Evolutionary conservation across 2,888 invertebrate genomes (phyloP).

Genomic region (Epicampocera succincta): DNA sequence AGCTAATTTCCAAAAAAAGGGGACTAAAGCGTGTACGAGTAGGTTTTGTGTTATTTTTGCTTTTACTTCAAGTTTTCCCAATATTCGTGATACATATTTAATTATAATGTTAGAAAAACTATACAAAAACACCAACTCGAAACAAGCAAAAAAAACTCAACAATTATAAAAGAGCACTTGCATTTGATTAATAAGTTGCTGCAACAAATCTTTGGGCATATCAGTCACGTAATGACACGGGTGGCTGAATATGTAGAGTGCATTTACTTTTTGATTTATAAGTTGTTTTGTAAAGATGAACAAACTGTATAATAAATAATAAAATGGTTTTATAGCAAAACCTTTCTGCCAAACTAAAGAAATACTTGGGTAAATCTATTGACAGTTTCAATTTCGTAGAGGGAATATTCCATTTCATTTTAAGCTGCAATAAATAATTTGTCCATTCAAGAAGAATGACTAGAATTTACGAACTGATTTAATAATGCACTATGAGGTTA

Average conservation of each 20-base stretch:
- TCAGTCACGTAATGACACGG: conserved; percentile 63
- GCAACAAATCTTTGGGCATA: conserved; percentile 46
- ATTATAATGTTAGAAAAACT: conserved; percentile 24
- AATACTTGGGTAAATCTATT: no score
- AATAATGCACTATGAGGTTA: no score
- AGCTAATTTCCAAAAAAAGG: conserved; percentile 44
- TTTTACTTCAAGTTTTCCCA: conserved; percentile 43
- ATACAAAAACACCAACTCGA: background rate
- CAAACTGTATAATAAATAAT: conserved; percentile 29
- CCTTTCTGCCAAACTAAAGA: no score
- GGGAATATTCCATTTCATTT: no score
- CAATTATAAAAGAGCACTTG: conserved; percentile 44
- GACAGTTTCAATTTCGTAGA: no score
- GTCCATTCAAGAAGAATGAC: no score
- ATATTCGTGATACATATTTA: conserved; percentile 60
- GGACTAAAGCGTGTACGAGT: conserved; percentile 41
- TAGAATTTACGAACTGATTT: no score
- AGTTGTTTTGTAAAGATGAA: conserved; percentile 48
- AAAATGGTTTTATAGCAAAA: conserved; percentile 4
- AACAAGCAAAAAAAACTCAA: conserved; percentile 5
- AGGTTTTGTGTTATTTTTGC: conserved; percentile 42
- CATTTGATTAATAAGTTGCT: conserved; percentile 37
- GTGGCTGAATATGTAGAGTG: conserved; percentile 62
- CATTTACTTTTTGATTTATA: conserved; percentile 62
- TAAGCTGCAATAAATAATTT: no score